A percentile compares a stretch with the other conserved stretches of the same genome.
Evolutionary conservation across 2,113 vertebrate genomes (phyloP).

Genomic region (Psittacara wagleri): DNA sequence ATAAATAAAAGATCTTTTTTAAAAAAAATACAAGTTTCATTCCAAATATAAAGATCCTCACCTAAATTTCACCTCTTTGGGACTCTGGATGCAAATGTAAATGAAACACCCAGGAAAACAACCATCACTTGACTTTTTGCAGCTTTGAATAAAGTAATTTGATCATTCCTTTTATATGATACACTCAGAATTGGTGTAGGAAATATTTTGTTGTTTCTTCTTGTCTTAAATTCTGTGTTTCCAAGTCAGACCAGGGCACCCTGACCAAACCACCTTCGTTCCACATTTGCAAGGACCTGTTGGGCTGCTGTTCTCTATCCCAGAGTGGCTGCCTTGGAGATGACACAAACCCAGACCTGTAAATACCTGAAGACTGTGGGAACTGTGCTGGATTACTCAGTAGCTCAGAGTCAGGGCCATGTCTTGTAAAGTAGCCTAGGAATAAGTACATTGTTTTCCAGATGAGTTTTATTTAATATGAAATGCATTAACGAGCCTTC

Average conservation of each 20-base stretch:
- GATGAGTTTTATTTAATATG: not conserved
- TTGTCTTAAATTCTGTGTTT: not conserved
- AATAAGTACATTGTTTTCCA: not conserved
- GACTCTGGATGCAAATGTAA: not conserved
- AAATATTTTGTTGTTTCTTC: not conserved
- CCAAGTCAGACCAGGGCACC: not conserved
- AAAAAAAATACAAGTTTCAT: not conserved
- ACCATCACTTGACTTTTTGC: fast-evolving
- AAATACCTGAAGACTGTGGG: not conserved
- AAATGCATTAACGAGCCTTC: not conserved
- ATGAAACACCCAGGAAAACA: not conserved
- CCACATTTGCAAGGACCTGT: fast-evolving
- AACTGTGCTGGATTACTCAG: fast-evolving
- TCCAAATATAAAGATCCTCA: not conserved
- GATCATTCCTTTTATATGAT: not conserved
- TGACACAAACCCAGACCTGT: not conserved
- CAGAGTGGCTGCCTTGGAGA: fast-evolving
- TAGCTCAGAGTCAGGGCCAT: fast-evolving
- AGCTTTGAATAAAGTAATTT: not conserved
- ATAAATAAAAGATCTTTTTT: not conserved
- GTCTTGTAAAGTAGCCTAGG: not conserved
- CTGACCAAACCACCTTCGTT: not conserved
- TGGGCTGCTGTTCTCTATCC: fast-evolving
- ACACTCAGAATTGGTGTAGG: not conserved
- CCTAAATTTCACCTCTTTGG: not conserved